These are phyloP conservation scores for Porites divaricata DNA, from an alignment of 92 coral and sea anemone species.

Conservation along the genomic window DNA sequence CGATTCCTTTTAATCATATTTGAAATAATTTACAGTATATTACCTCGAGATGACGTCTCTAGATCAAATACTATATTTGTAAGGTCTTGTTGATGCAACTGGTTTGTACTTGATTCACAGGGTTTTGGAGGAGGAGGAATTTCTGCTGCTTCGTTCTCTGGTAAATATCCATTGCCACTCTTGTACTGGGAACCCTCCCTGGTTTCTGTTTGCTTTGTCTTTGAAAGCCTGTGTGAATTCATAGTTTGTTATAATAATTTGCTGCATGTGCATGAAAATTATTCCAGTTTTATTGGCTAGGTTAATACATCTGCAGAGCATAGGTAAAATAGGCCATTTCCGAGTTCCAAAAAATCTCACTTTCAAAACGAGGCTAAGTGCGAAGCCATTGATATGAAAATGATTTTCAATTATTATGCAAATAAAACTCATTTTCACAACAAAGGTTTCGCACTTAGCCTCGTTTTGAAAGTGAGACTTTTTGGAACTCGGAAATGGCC, in stretches of 20 bases:
- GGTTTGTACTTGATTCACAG: background rate
- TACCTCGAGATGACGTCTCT: conserved; percentile 62
- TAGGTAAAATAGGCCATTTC: too few species aligned
- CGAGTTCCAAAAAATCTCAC: too few species aligned
- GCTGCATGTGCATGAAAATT: background rate
- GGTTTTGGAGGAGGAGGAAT: conserved; percentile 42
- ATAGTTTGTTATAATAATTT: background rate
- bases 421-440: too few species aligned
- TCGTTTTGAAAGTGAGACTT: too few species aligned
- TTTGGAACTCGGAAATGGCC: too few species aligned
- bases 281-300: too few species aligned
- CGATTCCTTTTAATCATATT: background rate
- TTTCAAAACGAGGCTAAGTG: too few species aligned
- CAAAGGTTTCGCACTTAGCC: too few species aligned
- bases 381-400: too few species aligned
- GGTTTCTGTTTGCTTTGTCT: conserved; percentile 29
- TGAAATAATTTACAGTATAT: background rate
- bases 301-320: too few species aligned
- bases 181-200: conserved; percentile 49
- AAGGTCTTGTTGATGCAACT: background rate
- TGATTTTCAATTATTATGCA: too few species aligned
- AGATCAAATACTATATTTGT: conserved; percentile 39
- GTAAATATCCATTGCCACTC: conserved; percentile 31
- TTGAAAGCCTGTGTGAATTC: conserved; percentile 13
- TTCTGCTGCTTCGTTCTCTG: conserved; percentile 13